Evolutionary conservation across 2,797 vertebrate species (phyloP).

Genomic region (Peromyscus aztecus): DNA sequence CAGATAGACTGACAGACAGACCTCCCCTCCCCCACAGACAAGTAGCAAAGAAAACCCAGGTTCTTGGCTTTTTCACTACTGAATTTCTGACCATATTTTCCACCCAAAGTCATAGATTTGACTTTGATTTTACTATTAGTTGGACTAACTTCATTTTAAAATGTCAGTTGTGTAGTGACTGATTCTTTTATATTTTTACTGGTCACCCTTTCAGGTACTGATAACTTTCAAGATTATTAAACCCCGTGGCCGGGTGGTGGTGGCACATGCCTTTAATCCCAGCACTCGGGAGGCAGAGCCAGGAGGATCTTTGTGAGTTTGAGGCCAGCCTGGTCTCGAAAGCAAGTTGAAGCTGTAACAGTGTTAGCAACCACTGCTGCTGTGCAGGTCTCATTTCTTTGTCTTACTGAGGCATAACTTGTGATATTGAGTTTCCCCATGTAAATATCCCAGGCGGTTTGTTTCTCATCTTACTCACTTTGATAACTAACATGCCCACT

Average conservation of each 20-base stretch:
- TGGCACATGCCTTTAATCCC: too few species aligned
- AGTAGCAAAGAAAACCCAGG: not conserved
- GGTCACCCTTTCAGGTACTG: not conserved
- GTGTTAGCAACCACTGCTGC: too few species aligned
- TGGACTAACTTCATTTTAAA: not conserved
- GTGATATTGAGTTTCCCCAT: not conserved
- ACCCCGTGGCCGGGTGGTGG: too few species aligned
- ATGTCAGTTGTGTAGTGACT: not conserved
- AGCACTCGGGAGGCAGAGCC: too few species aligned
- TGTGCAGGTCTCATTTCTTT: too few species aligned
- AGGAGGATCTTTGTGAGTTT: too few species aligned
- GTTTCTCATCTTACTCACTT: not conserved
- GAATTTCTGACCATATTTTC: not conserved
- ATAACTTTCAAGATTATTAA: not conserved
- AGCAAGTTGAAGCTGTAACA: too few species aligned
- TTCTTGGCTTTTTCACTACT: not conserved
- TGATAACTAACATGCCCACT: not conserved
- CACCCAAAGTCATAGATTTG: not conserved
- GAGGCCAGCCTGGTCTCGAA: too few species aligned
- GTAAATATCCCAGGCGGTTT: not conserved
- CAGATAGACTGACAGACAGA: not conserved
- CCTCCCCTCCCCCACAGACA: too few species aligned
- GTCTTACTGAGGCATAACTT: not conserved
- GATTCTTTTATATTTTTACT: not conserved
- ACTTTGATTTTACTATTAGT: not conserved